Conservation (phyloP, 2,888 invertebrate genomes). For the Drosophila histrio region DNA sequence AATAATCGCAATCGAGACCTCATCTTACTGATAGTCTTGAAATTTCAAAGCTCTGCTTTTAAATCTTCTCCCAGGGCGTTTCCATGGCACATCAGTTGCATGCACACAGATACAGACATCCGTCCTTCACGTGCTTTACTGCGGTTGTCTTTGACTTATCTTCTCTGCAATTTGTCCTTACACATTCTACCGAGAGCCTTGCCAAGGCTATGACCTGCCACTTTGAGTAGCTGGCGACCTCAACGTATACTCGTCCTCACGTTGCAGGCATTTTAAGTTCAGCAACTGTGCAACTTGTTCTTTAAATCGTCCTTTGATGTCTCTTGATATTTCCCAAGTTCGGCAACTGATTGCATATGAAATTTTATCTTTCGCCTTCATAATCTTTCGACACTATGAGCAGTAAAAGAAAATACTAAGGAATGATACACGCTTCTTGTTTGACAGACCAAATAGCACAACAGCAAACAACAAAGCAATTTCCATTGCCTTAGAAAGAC, state of each 20-base stretch:
- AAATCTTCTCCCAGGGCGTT: not conserved
- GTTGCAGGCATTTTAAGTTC: slow-evolving; percentile 1
- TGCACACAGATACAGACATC: slow-evolving; percentile 5
- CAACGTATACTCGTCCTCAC: slow-evolving; percentile 3
- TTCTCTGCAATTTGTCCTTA: slow-evolving; percentile 11
- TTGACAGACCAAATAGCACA: no score
- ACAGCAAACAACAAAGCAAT: no score
- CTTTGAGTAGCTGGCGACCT: slow-evolving; percentile 16
- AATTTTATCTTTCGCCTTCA: not conserved
- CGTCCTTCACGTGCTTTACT: slow-evolving; percentile 9
- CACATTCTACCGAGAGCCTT: not conserved
- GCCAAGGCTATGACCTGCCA: not conserved
- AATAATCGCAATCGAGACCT: not conserved
- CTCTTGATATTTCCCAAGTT: not conserved
- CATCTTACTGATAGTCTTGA: not conserved
- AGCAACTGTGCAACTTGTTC: not conserved
- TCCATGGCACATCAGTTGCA: not conserved
- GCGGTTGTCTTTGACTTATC: slow-evolving; percentile 13
- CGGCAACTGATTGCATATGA: not conserved
- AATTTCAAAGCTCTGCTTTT: not conserved
- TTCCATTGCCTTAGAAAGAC: no score
- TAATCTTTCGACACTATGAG: not conserved
- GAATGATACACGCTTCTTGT: not conserved
- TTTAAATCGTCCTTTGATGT: slow-evolving; percentile 6
- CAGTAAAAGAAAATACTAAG: not conserved